Evolutionary conservation across 2,113 vertebrate genomes (phyloP), one percentile per base, ranked within the genome.

Genomic region (Pimephales promelas): DNA sequence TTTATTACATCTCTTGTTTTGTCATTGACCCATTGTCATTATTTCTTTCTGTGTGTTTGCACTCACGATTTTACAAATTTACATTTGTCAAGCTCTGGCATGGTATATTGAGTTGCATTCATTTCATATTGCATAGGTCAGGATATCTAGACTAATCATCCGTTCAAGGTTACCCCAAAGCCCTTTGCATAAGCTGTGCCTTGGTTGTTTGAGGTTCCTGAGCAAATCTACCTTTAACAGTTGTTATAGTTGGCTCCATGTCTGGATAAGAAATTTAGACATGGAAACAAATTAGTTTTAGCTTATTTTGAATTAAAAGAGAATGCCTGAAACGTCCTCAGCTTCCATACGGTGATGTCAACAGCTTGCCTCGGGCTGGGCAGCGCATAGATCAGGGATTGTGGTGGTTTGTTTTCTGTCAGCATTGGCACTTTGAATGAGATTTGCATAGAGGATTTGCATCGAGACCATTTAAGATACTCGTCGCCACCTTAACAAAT

Each of bases 131-230:
- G 9, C 45, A 56, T 56, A n/a, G n/a, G n/a, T n/a, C n/a, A n/a
- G 18, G 16, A 34, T 56, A 34, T 64, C 10, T 64, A 22, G 57
- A 49, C 40, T n/a, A 68, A 68, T 54, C 43, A 68, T 16, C 54
- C 40, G 40, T 73, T 84, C 83, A 84, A 84, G 83, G 83, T 84
- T 84, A 84, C 56, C 43, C 43, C n/a, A 24, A 78, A 79, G 54
- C 61, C 24, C 76, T 72, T 57, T 61, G 31, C 24, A 40, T 82
- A 45, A 82, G 49, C 36, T 79, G 62, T 4, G 54, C 54, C 66
- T 84, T 72, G 11, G 36, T 10, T 52, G 45, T 31, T 40, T 70
- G n/a, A 52, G 47, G 62, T 68, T 78, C 62, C 62, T 18, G 14
- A 59, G 49, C 54, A 22, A 62, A 45, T 40, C 40, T 40, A 75